Evolutionary conservation across 2,888 invertebrate species (phyloP), one percentile per base, ranked within the genome.

Genomic region (Rotaria magnacalcarata): DNA sequence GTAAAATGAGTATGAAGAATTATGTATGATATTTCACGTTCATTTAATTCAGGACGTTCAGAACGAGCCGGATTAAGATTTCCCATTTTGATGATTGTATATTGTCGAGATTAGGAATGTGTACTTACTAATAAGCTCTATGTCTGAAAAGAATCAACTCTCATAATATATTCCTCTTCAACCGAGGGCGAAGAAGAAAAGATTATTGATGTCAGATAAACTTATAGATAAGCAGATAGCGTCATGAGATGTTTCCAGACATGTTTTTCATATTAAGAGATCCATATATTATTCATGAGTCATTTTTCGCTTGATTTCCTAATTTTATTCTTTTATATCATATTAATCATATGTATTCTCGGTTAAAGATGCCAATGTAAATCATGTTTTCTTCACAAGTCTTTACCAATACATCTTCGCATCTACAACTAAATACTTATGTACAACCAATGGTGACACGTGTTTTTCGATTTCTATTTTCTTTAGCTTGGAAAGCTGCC

Each of bases 401-500:
- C 19, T 67, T 67, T 34, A 7, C 19, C 2, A 34, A 19, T 14
- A 19, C 67, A 34, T 34, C 67, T 27, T 34, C 67, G 34, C 16
- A 67, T 41, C 34, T 67, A 19, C 67, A 41, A 67, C 11, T 34
- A 67, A 34, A 67, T 67, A 67, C 67, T 6, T 34, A 67, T 41
- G 67, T 80, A 8, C 80, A 80, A 80, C 24, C 80, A 24, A 80
- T 47, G 47, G 47, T 80, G 80, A 80, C 80, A 80, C 19, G 80
- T 11, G n/a, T 47, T n/a, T 80, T 80, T 80, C 43, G 47, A 24
- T 80, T 80, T 47, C 80, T 80, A 21, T 80, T 80, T 80, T 43
- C 21, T 10, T n/a, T 80, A n/a, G 80, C 80, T 47, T 80, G 80
- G 80, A 80, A 80, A 80, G 80, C 80, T 47, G 80, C 80, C 11